Conservation (phyloP, 1,140 invertebrate genomes). For the Lucilia sericata region DNA sequence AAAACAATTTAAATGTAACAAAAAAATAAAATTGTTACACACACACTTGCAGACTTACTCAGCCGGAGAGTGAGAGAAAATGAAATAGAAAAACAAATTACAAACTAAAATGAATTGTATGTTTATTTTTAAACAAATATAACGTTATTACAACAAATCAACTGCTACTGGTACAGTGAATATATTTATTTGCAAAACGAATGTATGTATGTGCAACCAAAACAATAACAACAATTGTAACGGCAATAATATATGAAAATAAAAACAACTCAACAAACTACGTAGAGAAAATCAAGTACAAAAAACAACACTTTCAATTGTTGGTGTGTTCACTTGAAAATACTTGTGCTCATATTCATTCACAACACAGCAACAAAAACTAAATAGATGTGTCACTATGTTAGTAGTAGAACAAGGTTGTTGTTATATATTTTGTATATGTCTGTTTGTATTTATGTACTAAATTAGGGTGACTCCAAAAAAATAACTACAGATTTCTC, state of each 20-base stretch:
- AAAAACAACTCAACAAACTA: neutral
- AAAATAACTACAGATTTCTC: no score
- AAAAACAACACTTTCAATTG: neutral
- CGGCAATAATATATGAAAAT: neutral
- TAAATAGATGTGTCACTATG: conserved; percentile 12
- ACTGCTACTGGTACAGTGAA: neutral
- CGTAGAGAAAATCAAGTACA: neutral
- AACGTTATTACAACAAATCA: conserved; percentile 11
- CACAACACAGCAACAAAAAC: neutral
- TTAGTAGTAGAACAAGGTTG: neutral
- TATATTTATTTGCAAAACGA: neutral
- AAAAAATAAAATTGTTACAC: neutral
- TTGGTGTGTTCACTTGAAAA: neutral
- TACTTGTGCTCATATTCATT: neutral
- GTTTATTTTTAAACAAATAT: neutral
- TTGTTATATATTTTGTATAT: no score
- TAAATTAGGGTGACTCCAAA: no score
- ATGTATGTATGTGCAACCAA: neutral
- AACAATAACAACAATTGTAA: conserved; percentile 1
- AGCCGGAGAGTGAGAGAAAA: neutral
- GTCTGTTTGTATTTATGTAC: no score
- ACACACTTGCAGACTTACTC: neutral
- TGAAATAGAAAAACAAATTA: neutral
- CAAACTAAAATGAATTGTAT: neutral
- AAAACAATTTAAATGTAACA: neutral